Conservation (phyloP, 2,113 vertebrate genomes). For the Oplegnathus fasciatus region DNA sequence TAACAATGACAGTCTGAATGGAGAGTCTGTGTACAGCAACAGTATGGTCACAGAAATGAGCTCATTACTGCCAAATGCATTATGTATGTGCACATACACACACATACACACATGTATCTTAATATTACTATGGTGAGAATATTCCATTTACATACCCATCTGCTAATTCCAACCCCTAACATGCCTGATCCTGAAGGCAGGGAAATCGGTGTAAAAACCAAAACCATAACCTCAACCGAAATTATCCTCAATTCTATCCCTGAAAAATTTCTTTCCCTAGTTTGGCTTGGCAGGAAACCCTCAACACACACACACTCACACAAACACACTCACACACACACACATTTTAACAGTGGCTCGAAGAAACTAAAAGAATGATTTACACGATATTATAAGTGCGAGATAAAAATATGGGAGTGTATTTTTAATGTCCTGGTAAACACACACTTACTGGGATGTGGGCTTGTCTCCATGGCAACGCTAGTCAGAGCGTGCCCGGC, state of each 20-base stretch:
- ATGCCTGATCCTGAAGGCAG: conserved; percentile 38
- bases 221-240: conserved; percentile 60
- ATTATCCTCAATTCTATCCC: conserved; percentile 43
- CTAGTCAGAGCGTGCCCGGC: conserved; percentile 67
- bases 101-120: conserved; percentile 40
- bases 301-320: conserved; percentile 18
- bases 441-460: conserved; percentile 71
- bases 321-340: not conserved
- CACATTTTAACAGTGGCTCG: not conserved
- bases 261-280: conserved; percentile 42
- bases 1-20: conserved; percentile 69
- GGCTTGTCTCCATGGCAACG: conserved; percentile 82
- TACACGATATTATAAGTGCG: conserved; percentile 53
- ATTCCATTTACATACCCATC: conserved; percentile 55
- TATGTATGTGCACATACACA: conserved; percentile 46
- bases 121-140: conserved; percentile 48
- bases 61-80: conserved; percentile 74
- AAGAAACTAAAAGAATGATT: conserved; percentile 43
- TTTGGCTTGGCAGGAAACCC: conserved; percentile 54
- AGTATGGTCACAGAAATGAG: conserved; percentile 68
- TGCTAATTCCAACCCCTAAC: conserved; percentile 60
- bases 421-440: conserved; percentile 79
- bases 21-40: conserved; percentile 68
- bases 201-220: conserved; percentile 45
- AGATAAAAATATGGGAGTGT: conserved; percentile 70